Base-by-base conservation (phyloP, 2,888 invertebrate species). In the Leptinotarsa haldemani region DNA sequence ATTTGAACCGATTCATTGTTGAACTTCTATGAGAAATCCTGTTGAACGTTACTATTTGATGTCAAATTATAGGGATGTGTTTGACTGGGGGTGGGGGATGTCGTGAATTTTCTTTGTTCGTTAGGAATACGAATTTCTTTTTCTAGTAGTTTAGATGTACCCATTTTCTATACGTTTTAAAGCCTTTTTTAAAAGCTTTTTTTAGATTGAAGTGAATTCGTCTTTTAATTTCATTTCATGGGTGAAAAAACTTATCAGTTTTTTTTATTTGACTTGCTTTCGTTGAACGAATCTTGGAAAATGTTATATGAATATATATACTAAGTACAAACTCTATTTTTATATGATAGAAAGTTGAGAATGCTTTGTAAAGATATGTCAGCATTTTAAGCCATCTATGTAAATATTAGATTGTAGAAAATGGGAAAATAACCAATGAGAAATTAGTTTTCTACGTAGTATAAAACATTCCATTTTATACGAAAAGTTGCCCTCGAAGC, bases 391-490 rank as follows among this genome's bases (percentile, higher is more conserved):
- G 83, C 81, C 80, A 82, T 82, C 81, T 80, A 80, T 85, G 84
- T 85, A 84, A 79, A 86, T 85, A 84, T 80, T 80, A 80, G 79
- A 80, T 77, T 65, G 74, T 70, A 76, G 58, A 77, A 81, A 81
- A 80, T 84, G 85, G 80, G 85, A 85, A 85, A 86, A 85, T 85
- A 86, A 86, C 83, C 85, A 84, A 68, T 68, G 20, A 84, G 80
- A 64, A 18, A 58, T 56, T 73, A 70, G 71, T 78, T 81, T 79
- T 80, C 80, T 81, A 61, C 78, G 78, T 79, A 80, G 82, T 81
- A 82, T 83, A 83, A 83, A 83, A 83, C 86, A 86, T 86, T 86
- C 86, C 87, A 86, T 85, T 86, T 86, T 86, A 81, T 86, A 84
- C 83, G 78, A 80, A 68, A 47, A 65, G 71, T 74, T 76, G 71